Evolutionary conservation across 2,113 vertebrate species (phyloP), one percentile per base, ranked within the genome.

Genomic region (Eclectus roratus): DNA sequence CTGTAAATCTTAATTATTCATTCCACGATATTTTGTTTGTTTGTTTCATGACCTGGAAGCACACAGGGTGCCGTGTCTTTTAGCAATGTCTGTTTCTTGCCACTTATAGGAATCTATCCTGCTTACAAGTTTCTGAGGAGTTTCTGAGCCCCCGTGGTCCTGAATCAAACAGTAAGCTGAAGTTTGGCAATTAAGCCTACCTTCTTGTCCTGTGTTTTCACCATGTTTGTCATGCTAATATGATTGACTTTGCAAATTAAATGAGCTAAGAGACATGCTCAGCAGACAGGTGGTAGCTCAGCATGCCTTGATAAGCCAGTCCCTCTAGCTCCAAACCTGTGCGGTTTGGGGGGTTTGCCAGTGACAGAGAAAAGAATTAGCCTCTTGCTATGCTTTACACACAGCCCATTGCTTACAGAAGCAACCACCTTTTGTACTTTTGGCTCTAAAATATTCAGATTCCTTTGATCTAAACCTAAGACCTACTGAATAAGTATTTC

Each of bases 241-340:
- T 21, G 44, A 41, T 83, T 92, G 28, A 65, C 35, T 90, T 82
- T 41, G 46, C 50, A 92, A 91, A 86, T 66, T 33, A 85, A 80
- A 76, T 60, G 6, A 89, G 58, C 69, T 85, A 20, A 83, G 74
- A 92, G 66, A 68, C 2, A 0, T 55, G 56, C 47, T 92, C 63
- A 90, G 74, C 68, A 88, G 60, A 69, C 49, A 83, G 80, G 58
- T 73, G 76, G 91, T 61, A 80, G 41, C 89, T 80, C 76, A 83
- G 71, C 68, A 70, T 70, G 76, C 47, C 44, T 78, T 60, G 47
- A 13, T 65, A 93, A 86, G 4, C 11, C 50, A n/a, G 63, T 31
- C 69, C 86, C 72, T 78, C 35, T 77, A 72, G 83, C 17, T 79
- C 55, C 31, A 91, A 90, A 80, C 19, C 69, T 79, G 47, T 17